A percentile compares a stretch with the other conserved stretches of the same genome.
These are phyloP conservation scores for Chaetodon auriga DNA, from an alignment of 2,113 vertebrate species.

Conservation along the genomic window DNA sequence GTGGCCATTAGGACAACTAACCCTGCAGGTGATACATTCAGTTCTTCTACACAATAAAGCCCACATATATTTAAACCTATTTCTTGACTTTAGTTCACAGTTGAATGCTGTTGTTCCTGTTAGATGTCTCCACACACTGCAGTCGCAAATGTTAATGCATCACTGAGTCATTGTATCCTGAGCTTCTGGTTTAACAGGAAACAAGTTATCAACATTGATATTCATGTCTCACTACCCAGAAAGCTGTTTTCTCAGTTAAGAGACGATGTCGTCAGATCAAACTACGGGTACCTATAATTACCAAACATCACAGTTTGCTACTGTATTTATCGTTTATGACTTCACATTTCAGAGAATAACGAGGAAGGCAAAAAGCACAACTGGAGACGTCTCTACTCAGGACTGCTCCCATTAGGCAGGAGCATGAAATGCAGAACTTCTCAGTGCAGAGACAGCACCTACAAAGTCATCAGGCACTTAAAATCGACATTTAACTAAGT, in stretches of 20 bases:
- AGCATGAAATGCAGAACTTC: neutral
- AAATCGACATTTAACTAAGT: neutral
- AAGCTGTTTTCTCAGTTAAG: neutral
- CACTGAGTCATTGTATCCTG: neutral
- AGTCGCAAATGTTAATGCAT: neutral
- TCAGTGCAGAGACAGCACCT: neutral
- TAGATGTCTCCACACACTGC: too few species aligned
- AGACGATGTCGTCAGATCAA: neutral
- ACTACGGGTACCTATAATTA: neutral
- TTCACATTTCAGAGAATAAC: slow-evolving; percentile 9
- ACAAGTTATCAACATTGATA: neutral
- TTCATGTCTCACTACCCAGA: neutral
- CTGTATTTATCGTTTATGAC: neutral
- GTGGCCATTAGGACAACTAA: neutral
- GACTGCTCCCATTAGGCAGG: neutral
- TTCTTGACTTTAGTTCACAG: neutral
- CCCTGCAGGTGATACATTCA: neutral
- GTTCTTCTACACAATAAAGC: neutral
- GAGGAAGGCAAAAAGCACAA: neutral
- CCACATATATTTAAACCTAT: neutral
- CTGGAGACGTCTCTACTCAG: neutral
- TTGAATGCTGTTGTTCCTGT: neutral
- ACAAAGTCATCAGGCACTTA: neutral
- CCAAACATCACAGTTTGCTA: neutral
- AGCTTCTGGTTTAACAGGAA: neutral